phyloP scores from a whole-genome alignment of 2,888 invertebrate genomes.

The Vanessa cardui region DNA sequence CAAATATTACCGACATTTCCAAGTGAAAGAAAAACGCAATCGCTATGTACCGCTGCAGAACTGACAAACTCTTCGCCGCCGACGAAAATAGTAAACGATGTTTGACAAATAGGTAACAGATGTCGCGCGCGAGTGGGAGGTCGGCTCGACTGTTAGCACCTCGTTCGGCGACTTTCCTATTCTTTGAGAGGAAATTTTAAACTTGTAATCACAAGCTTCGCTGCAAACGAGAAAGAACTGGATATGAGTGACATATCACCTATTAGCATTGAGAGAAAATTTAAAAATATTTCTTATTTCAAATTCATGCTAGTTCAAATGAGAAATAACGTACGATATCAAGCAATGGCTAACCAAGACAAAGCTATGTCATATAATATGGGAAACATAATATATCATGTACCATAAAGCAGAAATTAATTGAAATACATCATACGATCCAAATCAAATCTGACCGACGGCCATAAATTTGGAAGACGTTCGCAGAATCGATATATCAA shows the following conservation, averaged over 20 bases:
- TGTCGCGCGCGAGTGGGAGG: constrained; percentile 54
- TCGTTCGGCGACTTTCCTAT: constrained; percentile 30
- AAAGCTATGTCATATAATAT: constrained; percentile 12
- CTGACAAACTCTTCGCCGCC: constrained; percentile 58
- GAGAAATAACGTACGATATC: not conserved
- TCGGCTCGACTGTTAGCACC: constrained; percentile 44
- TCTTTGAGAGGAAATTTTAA: constrained; percentile 17
- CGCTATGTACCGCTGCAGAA: constrained; percentile 42
- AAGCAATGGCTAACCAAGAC: not conserved
- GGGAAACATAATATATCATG: constrained; percentile 10
- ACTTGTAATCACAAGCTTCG: constrained; percentile 13
- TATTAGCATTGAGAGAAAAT: not conserved
- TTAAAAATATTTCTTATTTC: not conserved
- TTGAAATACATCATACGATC: constrained; percentile 40
- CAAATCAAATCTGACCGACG: constrained; percentile 46
- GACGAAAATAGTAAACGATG: constrained; percentile 76
- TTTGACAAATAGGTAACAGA: constrained; percentile 80
- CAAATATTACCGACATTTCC: constrained; percentile 10
- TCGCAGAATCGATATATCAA: constrained; percentile 74
- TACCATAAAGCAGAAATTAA: constrained; percentile 22
- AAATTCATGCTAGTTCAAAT: not conserved
- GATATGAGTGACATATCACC: not conserved
- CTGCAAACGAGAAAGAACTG: not conserved
- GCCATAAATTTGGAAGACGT: constrained; percentile 41
- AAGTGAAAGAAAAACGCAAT: constrained; percentile 30